These are phyloP conservation scores for Meteorus colon DNA, from an alignment of 2,888 invertebrate genomes.

Conservation along the genomic window DNA sequence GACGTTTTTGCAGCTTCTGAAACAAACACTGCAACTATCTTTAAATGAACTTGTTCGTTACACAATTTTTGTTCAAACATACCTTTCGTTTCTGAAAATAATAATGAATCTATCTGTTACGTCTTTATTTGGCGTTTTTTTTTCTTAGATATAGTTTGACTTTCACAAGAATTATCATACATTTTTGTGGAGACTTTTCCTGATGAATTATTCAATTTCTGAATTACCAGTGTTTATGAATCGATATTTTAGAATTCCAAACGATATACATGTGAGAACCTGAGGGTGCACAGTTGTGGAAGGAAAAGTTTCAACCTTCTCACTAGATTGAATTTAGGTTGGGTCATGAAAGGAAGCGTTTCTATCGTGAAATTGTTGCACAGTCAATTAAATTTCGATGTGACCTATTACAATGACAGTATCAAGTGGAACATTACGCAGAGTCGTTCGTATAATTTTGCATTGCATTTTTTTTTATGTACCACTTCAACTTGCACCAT, in stretches of 20 bases:
- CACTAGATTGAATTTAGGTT: neutral
- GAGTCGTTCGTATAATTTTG: neutral
- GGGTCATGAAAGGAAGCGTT: neutral
- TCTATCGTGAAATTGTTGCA: neutral
- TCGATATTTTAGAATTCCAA: neutral
- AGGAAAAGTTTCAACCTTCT: neutral
- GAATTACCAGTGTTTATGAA: neutral
- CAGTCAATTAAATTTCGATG: constrained; percentile 13
- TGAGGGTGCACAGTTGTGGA: neutral
- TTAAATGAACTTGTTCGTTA: constrained; percentile 26
- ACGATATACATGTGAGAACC: neutral
- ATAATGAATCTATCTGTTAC: neutral
- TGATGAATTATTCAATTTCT: neutral
- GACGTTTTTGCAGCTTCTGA: constrained; percentile 9
- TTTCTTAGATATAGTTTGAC: neutral
- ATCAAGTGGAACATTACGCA: neutral
- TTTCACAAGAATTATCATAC: neutral
- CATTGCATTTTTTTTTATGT: neutral
- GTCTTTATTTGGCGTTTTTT: neutral
- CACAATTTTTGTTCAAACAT: constrained; percentile 14
- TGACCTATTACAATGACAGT: neutral
- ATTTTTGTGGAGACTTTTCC: neutral
- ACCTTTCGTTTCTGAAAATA: neutral
- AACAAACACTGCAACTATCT: constrained; percentile 37
- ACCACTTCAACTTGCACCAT: neutral